A percentile compares a stretch with the other conserved stretches of the same genome.
Evolutionary conservation across 2,113 vertebrate species (phyloP).

Genomic region (Pygoscelis antarcticus): DNA sequence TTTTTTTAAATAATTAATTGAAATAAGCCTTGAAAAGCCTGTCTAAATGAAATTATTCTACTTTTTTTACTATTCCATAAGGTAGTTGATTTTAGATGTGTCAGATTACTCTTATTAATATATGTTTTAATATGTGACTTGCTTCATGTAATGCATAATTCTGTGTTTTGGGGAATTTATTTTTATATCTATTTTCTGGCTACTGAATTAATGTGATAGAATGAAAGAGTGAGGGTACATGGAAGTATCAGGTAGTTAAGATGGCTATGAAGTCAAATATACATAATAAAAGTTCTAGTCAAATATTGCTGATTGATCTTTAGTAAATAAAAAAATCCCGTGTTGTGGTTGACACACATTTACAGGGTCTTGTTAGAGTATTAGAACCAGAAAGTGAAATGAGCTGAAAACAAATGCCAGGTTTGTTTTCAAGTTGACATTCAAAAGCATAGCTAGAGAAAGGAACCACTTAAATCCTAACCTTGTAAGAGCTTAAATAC

Average conservation of each 20-base stretch:
- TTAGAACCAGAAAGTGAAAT: neutral
- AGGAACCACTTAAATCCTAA: neutral
- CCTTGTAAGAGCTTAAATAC: neutral
- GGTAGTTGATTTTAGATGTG: neutral
- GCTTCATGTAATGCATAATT: neutral
- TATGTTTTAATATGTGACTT: neutral
- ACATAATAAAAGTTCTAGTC: neutral
- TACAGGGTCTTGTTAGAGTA: neutral
- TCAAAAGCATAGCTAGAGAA: neutral
- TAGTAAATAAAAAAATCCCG: neutral
- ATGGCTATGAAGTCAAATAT: neutral
- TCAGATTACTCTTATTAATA: neutral
- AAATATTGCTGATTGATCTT: neutral
- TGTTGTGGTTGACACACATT: neutral
- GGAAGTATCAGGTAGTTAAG: neutral
- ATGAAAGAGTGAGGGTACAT: neutral
- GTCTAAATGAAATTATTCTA: neutral
- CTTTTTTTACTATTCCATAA: neutral
- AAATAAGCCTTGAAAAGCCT: neutral
- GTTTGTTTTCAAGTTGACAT: neutral
- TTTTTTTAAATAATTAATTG: neutral
- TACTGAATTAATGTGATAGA: neutral
- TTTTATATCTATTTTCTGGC: neutral
- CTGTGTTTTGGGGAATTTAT: neutral
- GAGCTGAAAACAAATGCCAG: neutral